Base-by-base conservation (phyloP, 2,113 vertebrate genomes). In the Cathartes aura region DNA sequence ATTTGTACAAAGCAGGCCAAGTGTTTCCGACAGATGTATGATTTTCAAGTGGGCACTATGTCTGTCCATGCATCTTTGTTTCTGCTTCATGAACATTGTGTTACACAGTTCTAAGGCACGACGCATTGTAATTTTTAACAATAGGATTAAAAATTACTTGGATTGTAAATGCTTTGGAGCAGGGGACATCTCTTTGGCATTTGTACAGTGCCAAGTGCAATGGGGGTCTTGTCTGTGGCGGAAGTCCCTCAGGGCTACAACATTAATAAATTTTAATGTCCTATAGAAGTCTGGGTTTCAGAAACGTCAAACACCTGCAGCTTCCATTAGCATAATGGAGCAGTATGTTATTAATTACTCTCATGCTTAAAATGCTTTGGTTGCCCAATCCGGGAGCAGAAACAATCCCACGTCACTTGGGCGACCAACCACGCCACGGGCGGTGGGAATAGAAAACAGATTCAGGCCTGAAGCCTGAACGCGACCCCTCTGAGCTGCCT, bases 81-180 rank as follows among this genome's bases (percentile, higher is more conserved):
- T 89, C 80, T 91, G 80, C 92, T 68, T 74, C 71, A 9, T 10
- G 87, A 36, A 93, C 87, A 90, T 90, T 56, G 72, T 89, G 71
- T 95, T 74, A 94, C 29, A 11, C 89, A 88, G 91, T 90, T 66
- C 67, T 78, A 59, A 83, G 59, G 74, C 95, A 94, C 5, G 0
- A 53, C 2, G 42, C 87, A 93, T 82, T 97, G 93, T 91, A 29
- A 67, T 71, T 90, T 43, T 47, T 85, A 94, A 95, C 95, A 97
- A 96, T 94, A 50, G 91, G 66, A 93, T 59, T 62, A 50, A 75
- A 62, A 90, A 80, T 55, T 64, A 24, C 53, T 91, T 71, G 73
- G 45, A 50, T 53, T 50, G 29, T 68, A 96, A 96, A 79, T 12
- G 45, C 63, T 94, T 56, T 90, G 59, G 91, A 96, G 82, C 87